Percentiles rank a stretch among this genome's conserved stretches.
These are phyloP conservation scores for Napeogenes inachia DNA, from an alignment of 2,888 invertebrate genomes.

Conservation along the genomic window DNA sequence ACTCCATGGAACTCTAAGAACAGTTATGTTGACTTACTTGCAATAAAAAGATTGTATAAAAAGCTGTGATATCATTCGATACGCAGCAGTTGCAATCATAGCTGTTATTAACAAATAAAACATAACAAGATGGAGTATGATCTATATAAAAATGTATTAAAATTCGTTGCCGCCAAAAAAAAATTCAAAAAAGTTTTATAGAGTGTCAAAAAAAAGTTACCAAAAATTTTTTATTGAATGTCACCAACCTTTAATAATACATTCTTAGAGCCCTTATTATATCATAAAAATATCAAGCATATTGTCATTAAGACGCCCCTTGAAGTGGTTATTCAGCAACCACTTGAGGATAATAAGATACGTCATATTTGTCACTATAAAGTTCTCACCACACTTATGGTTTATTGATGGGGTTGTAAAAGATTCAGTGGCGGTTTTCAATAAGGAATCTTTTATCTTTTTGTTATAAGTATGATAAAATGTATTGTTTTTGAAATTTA, in stretches of 20 bases:
- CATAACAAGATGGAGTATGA: neutral
- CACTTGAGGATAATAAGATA: slow-evolving; percentile 60
- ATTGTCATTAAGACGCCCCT: slow-evolving; percentile 42
- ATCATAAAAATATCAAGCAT: slow-evolving; percentile 43
- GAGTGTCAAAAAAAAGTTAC: neutral
- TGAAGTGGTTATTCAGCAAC: slow-evolving; percentile 50
- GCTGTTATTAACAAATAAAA: slow-evolving; percentile 6
- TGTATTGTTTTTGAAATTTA: no score
- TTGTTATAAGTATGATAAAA: slow-evolving; percentile 4
- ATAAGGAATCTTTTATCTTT: slow-evolving; percentile 10
- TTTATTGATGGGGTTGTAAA: slow-evolving; percentile 12
- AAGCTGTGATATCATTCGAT: neutral
- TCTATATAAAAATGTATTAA: neutral
- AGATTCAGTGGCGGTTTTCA: slow-evolving; percentile 16
- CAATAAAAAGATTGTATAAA: slow-evolving; percentile 1
- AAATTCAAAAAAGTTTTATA: no score
- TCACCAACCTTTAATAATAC: neutral
- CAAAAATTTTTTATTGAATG: neutral
- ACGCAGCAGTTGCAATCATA: slow-evolving; percentile 1
- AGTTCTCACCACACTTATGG: slow-evolving; percentile 24
- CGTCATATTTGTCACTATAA: slow-evolving; percentile 55
- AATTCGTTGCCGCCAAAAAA: no score
- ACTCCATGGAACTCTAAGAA: slow-evolving; percentile 3
- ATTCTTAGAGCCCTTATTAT: slow-evolving; percentile 41
- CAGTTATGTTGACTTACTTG: neutral